Evolutionary conservation across 1,140 invertebrate genomes (phyloP), one percentile per base, ranked within the genome.

Genomic region (Berghia stephanieae): DNA sequence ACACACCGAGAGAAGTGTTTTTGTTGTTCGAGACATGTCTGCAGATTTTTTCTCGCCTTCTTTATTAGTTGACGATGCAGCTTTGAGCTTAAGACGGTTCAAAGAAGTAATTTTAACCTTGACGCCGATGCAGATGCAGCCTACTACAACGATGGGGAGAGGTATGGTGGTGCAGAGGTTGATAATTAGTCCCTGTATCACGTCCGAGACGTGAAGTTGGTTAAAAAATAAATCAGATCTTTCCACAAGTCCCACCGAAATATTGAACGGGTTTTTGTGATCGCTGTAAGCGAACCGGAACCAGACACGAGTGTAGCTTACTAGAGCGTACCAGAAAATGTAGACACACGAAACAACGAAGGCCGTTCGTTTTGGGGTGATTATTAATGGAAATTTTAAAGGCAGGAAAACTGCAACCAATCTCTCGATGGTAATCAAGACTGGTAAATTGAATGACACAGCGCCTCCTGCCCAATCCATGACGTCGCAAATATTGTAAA

Each of bases 401-500:
- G 72, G 72, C 1, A 60, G 31, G n/a, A 63, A 75, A 24, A 75
- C 72, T 6, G 72, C 72, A 5, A 75, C 38, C 2, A 75, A 18
- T 63, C 72, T 24, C n/a, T 75, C 72, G 1, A 63, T 21, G 21
- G 72, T 75, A 31, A 75, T 75, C n/a, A 75, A 34, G 1, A 63
- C 42, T 1, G 72, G 72, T 3, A 75, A 38, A 43, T 31, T 38
- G 2, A 75, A 5, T 0, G 72, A 75, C 1, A 34, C 44, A 16
- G 52, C 18, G 2, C 72, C 72, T 5, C 52, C 55, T 5, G 40
- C 57, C 72, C 72, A 75, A 42, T 75, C 42, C 36, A 75, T 8
- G 36, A 55, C 34, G 42, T 75, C 72, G 42, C 60, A 75, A 24
- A 75, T 43, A 40, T 75, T 52, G 24, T 75, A 75, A 1, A 75